phyloP scores from a whole-genome alignment of 1,140 invertebrate genomes.

The Papilio helenus region DNA sequence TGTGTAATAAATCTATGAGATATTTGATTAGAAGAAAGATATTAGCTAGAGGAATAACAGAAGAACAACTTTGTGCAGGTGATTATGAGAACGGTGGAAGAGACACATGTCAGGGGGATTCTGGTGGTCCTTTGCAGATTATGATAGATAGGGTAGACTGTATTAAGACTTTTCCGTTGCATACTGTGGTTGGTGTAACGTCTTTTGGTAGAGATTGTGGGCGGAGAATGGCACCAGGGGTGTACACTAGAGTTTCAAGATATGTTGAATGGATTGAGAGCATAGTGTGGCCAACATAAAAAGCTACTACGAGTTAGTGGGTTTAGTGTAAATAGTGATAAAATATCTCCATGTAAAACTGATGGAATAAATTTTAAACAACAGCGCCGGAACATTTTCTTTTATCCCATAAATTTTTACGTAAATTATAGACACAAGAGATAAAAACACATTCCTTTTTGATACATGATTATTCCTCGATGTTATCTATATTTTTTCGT shows the following conservation, averaged over 20 bases:
- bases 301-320: neutral
- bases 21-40: constrained; percentile 90
- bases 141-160: constrained; percentile 70
- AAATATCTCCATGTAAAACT: neutral
- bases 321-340: neutral
- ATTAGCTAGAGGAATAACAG: constrained; percentile 87
- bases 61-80: constrained; percentile 85
- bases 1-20: constrained; percentile 73
- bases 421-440: neutral
- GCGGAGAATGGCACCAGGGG: constrained; percentile 83
- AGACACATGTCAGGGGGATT: constrained; percentile 86
- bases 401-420: no score
- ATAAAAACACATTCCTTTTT: neutral
- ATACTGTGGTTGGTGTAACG: constrained; percentile 85
- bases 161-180: constrained; percentile 67
- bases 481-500: neutral
- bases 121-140: constrained; percentile 86
- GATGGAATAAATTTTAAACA: neutral
- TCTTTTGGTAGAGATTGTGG: constrained; percentile 87
- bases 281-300: constrained; percentile 81
- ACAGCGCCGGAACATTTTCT: no score
- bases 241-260: constrained; percentile 87
- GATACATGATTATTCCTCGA: neutral
- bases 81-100: constrained; percentile 83
- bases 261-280: constrained; percentile 88